Evolutionary conservation across 1,140 invertebrate genomes (phyloP), one percentile per base, ranked within the genome.

Genomic region (Cydia amplana): DNA sequence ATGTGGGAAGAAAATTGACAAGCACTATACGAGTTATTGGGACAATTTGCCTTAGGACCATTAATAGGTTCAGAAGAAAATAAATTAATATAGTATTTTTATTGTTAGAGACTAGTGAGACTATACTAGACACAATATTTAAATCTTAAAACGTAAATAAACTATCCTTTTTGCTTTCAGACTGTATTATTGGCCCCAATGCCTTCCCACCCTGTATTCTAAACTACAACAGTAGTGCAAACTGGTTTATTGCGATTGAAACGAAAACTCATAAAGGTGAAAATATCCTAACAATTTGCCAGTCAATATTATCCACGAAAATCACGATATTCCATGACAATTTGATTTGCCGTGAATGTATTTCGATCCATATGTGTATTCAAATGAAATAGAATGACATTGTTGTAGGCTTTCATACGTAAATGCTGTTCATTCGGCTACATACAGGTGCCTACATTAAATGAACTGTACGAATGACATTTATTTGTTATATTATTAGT

Each of bases 301-400:
- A n/a, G 51, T 55, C 51, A 55, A 55, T 20, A 55, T 18, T 55
- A 18, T 55, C 6, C 51, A 6, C 49, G n/a, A 18, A 55, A 18
- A 18, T 55, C 51, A 55, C 51, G 51, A 55, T 55, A 20, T 55
- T 18, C 16, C 51, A 55, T 18, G n/a, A 55, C 9, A 55, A 18
- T 18, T 55, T 55, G 51, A 55, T 55, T 55, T 18, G 16, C 5
- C 20, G 12, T 20, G 51, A 55, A 55, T 55, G 4, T 2, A 55
- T 55, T 55, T 55, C 51, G 51, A 55, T 55, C 7, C 51, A 20
- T 49, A 18, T 18, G 51, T n/a, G n/a, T 18, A 55, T 55, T 55
- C 51, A 55, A 55, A 55, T 18, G 51, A 18, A 55, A 55, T 55
- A 55, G 51, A 55, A 55, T 55, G n/a, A 55, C 51, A 18, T 18